A percentile compares a stretch with the other conserved stretches of the same genome.
These are phyloP conservation scores for Leptinotarsa haldemani DNA, from an alignment of 2,888 invertebrate genomes.

Conservation along the genomic window DNA sequence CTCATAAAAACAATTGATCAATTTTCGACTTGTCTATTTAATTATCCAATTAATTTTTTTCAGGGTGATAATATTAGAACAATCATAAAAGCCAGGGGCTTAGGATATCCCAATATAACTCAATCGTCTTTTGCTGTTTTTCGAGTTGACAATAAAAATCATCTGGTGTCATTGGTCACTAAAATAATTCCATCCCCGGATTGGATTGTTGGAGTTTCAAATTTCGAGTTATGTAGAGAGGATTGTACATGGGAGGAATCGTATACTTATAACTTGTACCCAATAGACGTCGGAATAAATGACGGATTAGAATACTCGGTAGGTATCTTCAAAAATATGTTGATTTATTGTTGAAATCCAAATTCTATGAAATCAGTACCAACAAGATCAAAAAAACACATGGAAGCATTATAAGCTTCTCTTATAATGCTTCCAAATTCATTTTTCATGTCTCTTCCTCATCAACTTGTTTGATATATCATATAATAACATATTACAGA, in stretches of 20 bases:
- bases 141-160: conserved; percentile 88
- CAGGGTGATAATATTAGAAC: conserved; percentile 85
- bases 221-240: conserved; percentile 84
- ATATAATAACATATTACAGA: no score
- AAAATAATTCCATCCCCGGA: conserved; percentile 97
- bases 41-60: conserved; percentile 27
- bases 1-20: no score
- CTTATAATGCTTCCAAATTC: no score
- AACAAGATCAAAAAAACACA: no score
- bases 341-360: not conserved
- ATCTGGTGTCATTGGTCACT: conserved; percentile 90
- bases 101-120: conserved; percentile 86
- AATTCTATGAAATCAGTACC: not conserved
- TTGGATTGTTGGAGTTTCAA: conserved; percentile 94
- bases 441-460: no score
- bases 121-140: conserved; percentile 87
- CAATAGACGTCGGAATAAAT: conserved; percentile 95
- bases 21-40: no score
- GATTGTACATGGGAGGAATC: conserved; percentile 91
- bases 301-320: conserved; percentile 86
- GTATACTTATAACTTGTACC: conserved; percentile 85
- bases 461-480: no score
- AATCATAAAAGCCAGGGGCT: conserved; percentile 91
- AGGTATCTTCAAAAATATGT: conserved; percentile 47
- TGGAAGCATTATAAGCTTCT: no score